Base-by-base conservation (phyloP, 2,113 vertebrate species). In the Marcusenius ussheri region DNA sequence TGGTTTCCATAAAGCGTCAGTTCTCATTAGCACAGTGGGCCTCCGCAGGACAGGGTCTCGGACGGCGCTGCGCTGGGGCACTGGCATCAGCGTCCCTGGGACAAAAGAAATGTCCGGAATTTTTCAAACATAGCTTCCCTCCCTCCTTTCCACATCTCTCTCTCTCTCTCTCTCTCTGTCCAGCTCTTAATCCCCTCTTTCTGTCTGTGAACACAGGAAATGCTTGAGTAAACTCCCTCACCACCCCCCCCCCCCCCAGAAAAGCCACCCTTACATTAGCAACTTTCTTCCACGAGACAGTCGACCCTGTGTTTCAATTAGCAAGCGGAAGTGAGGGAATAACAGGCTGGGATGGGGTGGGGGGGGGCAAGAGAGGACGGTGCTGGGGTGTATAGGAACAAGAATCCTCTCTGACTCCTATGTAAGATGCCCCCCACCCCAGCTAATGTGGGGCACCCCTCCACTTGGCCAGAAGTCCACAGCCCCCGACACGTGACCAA, bases 1-100 rank as follows among this genome's bases (percentile, higher is more conserved):
- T 93, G 93, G 92, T 94, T 95, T 94, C 92, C 90, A 93, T 94
- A 94, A 93, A 91, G 91, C n/a, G 70, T 91, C 92, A 90, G 90
- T 53, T 89, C 90, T 77, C 89, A 90, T 89, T 91, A 91, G 91
- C 89, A 91, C 87, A 47, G 62, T 39, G 88, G 90, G 88, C 39
- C 89, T 87, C 88, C 2, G 35, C 17, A 39, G 58, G 49, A 51
- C 87, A 7, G 66, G 35, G 53, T 46, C 77, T 66, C 45, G 39
- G 86, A 47, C 70, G 88, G 89, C 47, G 15, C 62, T 47, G 51
- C 2, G 13, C 42, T 45, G 53, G 89, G 66, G 62, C 45, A 39
- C 62, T 9, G 19, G 53, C 17, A 6, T 84, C 21, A 83, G 70
- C 17, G 21, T 90, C 90, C 51, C 66, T 46, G 45, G 58, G 53